Percentiles rank a stretch among this genome's conserved stretches.
Conservation (phyloP, 1,140 invertebrate species). For the Samia ricini region DNA sequence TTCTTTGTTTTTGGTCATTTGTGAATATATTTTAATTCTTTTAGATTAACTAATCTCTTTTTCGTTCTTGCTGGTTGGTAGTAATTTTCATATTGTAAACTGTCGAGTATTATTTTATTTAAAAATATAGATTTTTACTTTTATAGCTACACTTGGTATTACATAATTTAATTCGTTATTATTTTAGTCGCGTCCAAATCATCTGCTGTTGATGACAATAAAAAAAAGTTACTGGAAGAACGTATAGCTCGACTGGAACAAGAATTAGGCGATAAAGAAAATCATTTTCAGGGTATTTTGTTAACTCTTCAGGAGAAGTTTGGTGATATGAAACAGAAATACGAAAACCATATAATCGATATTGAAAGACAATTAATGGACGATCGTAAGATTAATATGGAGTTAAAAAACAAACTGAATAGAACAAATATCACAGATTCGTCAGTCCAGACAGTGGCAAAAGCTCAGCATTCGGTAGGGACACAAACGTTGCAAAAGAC, state of each 20-base stretch:
- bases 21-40: no score
- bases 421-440: conserved; percentile 45
- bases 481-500: conserved; percentile 61
- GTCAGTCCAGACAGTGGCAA: conserved; percentile 52
- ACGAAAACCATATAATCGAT: conserved; percentile 85
- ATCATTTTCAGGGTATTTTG: conserved; percentile 83
- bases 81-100: no score
- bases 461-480: conserved; percentile 30
- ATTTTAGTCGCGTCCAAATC: conserved; percentile 78
- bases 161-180: not conserved
- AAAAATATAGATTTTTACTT: no score
- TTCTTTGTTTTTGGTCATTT: no score
- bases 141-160: no score
- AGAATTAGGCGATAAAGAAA: conserved; percentile 83
- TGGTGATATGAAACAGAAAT: conserved; percentile 85
- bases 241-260: conserved; percentile 83
- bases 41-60: no score
- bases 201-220: conserved; percentile 78
- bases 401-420: conserved; percentile 78
- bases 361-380: conserved; percentile 82
- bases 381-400: conserved; percentile 78
- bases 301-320: conserved; percentile 85
- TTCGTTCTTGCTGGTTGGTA: no score
- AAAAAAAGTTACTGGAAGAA: conserved; percentile 83
- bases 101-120: no score